Evolutionary conservation across 2,888 invertebrate genomes (phyloP).

Genomic region (Chaetogeoica ovagalla): DNA sequence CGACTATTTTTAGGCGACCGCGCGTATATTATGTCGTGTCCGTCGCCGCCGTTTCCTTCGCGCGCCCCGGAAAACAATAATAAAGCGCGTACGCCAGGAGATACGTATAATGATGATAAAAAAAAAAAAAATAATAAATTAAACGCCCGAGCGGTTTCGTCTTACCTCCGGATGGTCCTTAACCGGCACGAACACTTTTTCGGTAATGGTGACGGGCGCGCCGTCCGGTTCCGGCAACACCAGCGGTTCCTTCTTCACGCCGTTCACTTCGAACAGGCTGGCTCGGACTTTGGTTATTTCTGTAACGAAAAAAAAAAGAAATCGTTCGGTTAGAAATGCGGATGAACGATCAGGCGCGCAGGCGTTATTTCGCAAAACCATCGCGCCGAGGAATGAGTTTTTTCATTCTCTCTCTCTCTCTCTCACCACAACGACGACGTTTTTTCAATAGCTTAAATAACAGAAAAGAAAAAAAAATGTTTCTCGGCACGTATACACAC

Average conservation of each 20-base stretch:
- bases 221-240: constrained; percentile 90
- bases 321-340: neutral
- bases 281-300: constrained; percentile 98
- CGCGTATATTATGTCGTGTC: neutral
- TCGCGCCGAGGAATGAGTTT: neutral
- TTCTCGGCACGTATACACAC: too few relatives aligned
- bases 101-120: neutral
- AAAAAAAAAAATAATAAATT: constrained; percentile 5
- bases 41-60: neutral
- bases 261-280: constrained; percentile 98
- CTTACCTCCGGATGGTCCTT: constrained; percentile 99
- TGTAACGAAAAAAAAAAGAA: constrained; percentile 61
- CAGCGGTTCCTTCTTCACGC: constrained; percentile 90
- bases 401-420: too few relatives aligned
- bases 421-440: too few relatives aligned
- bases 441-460: too few relatives aligned
- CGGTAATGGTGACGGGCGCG: constrained; percentile 87
- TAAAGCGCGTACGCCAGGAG: neutral
- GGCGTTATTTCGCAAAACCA: neutral
- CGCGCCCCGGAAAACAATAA: constrained; percentile 25
- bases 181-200: constrained; percentile 99
- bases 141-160: neutral
- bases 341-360: neutral
- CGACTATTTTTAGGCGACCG: constrained; percentile 28
- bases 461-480: too few relatives aligned